Percentiles rank a stretch among this genome's conserved stretches.
These are phyloP conservation scores for Premnoplex brunnescens DNA, from an alignment of 2,797 vertebrate genomes.

Conservation along the genomic window DNA sequence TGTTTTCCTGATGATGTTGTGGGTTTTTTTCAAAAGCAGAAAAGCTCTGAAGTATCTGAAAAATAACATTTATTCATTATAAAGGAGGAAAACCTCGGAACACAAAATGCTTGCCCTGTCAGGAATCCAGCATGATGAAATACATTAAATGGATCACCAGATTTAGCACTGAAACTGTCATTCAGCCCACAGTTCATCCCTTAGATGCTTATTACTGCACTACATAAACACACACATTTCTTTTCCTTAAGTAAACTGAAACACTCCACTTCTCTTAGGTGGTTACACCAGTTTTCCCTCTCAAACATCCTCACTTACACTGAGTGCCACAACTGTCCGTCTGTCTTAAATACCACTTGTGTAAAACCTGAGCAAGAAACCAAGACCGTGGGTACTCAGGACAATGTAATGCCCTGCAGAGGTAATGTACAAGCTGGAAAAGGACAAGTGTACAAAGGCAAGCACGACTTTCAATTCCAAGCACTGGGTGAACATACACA, in stretches of 20 bases:
- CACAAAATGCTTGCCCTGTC: neutral
- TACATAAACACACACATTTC: neutral
- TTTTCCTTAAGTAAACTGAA: neutral
- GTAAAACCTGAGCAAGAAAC: neutral
- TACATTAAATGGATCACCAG: neutral
- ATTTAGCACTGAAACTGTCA: neutral
- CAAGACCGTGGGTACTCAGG: rapidly evolving
- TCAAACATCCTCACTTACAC: neutral
- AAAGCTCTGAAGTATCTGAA: neutral
- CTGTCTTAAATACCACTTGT: neutral
- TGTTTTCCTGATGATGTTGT: neutral
- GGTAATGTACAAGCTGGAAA: rapidly evolving
- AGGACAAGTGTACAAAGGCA: neutral
- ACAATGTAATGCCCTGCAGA: neutral
- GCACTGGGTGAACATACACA: neutral
- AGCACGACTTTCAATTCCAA: neutral
- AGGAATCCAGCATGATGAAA: neutral
- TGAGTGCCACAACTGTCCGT: neutral
- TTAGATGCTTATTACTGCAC: neutral
- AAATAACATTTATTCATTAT: neutral
- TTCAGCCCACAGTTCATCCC: neutral
- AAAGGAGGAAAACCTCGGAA: neutral
- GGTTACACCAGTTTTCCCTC: neutral
- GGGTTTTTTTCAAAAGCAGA: neutral
- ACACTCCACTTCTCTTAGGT: neutral